Conservation (phyloP, 1,140 invertebrate species). For the Ips typographus region DNA sequence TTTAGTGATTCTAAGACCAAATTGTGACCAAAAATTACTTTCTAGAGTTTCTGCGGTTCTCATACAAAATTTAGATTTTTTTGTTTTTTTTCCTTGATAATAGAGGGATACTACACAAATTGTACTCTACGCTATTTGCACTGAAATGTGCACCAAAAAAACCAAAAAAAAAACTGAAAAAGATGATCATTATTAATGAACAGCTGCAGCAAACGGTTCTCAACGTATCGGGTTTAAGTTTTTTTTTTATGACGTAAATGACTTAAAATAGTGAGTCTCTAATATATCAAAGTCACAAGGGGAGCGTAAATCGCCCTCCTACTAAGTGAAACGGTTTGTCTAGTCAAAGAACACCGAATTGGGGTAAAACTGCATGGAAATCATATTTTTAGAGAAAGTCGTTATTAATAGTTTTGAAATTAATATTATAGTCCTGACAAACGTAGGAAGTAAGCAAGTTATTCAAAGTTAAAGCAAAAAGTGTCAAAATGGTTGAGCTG, state of each 20-base stretch:
- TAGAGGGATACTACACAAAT: neutral
- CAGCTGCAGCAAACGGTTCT: constrained; percentile 45
- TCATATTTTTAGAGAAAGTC: neutral
- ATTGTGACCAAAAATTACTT: constrained; percentile 2
- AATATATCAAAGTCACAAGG: constrained; percentile 41
- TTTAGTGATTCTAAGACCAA: neutral
- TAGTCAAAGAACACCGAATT: constrained; percentile 6
- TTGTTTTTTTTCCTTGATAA: neutral
- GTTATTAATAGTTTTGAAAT: neutral
- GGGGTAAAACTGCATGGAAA: neutral
- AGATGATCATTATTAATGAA: constrained; percentile 36
- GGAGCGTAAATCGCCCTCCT: constrained; percentile 25
- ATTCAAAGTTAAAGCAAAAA: constrained; percentile 2
- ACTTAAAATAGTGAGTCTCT: constrained; percentile 25
- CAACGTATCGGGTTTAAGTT: constrained; percentile 46
- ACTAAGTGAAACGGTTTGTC: constrained; percentile 29
- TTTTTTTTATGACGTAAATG: constrained; percentile 34
- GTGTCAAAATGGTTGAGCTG: neutral
- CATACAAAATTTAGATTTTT: neutral
- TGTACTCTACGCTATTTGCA: neutral
- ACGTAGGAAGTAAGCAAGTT: neutral
- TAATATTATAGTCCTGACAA: neutral
- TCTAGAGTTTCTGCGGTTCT: neutral
- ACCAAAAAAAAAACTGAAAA: constrained; percentile 30
- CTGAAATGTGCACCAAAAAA: neutral